Percentiles rank a stretch among this genome's conserved stretches.
These are phyloP conservation scores for Leptonema lineaticorne DNA, from an alignment of 1,140 invertebrate species.

Conservation along the genomic window DNA sequence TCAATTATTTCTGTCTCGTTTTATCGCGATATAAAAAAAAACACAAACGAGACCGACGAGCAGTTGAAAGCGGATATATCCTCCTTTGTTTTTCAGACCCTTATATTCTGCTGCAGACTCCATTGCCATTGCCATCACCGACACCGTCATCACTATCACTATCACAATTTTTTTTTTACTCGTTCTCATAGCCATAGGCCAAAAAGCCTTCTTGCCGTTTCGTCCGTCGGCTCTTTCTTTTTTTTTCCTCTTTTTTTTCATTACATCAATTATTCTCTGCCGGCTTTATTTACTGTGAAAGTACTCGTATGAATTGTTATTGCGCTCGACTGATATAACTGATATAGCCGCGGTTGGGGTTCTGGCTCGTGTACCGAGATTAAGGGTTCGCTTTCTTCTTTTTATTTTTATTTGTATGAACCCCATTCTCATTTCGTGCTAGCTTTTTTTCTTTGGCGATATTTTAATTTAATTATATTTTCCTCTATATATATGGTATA, in stretches of 20 bases:
- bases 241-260: too few species aligned
- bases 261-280: constrained; percentile 23
- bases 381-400: too few species aligned
- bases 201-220: constrained; percentile 10
- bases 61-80: constrained; percentile 24
- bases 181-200: too few species aligned
- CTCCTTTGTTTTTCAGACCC: constrained; percentile 15
- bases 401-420: too few species aligned
- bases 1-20: constrained; percentile 23
- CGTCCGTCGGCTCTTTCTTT: not conserved
- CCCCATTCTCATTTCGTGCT: too few species aligned
- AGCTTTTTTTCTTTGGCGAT: too few species aligned
- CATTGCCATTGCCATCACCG: not conserved
- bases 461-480: too few species aligned
- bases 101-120: not conserved
- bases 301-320: not conserved
- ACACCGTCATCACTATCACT: not conserved
- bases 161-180: too few species aligned
- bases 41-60: constrained; percentile 18
- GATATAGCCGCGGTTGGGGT: too few species aligned
- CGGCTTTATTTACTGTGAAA: not conserved
- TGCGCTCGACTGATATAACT: too few species aligned
- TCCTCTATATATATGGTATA: too few species aligned
- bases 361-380: too few species aligned
- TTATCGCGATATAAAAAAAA: constrained; percentile 20